A percentile compares a stretch with the other conserved stretches of the same genome.
Conservation (phyloP, 2,888 invertebrate genomes). For the Pyrrhosoma nymphula region DNA sequence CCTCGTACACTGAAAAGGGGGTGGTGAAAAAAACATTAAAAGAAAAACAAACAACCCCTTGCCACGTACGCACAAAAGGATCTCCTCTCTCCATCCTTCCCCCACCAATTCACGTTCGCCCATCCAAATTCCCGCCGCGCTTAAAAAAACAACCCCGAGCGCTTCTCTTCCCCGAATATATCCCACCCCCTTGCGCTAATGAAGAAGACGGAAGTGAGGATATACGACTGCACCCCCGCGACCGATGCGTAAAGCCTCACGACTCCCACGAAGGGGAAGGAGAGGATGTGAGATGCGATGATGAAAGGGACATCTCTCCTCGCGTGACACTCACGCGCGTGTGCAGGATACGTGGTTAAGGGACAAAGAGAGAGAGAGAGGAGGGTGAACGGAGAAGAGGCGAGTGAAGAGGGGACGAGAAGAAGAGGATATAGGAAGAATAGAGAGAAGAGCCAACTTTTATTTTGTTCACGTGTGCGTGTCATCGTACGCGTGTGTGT, state of each 20-base stretch:
- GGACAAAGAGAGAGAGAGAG: too few relatives aligned
- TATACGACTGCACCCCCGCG: neutral
- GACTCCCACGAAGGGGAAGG: neutral
- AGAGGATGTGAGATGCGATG: too few relatives aligned
- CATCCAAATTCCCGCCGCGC: too few relatives aligned
- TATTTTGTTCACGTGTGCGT: neutral
- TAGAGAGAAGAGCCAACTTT: neutral
- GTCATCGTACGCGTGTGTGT: neutral
- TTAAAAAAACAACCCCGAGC: neutral
- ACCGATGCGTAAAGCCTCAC: too few relatives aligned
- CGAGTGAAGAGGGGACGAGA: neutral
- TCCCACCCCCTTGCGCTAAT: neutral
- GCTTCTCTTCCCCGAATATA: neutral
- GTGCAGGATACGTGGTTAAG: too few relatives aligned
- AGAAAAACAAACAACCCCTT: neutral
- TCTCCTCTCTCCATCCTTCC: neutral
- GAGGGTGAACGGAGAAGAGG: too few relatives aligned
- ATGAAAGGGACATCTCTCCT: neutral
- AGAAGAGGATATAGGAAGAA: neutral
- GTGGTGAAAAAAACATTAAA: neutral
- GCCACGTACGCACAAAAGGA: constrained; percentile 13
- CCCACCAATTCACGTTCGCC: neutral
- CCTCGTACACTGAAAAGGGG: too few relatives aligned
- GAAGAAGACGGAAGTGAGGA: neutral
- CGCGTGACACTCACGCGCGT: too few relatives aligned